Conservation (phyloP, 2,797 vertebrate species). For the Leucoraja ocellata region DNA sequence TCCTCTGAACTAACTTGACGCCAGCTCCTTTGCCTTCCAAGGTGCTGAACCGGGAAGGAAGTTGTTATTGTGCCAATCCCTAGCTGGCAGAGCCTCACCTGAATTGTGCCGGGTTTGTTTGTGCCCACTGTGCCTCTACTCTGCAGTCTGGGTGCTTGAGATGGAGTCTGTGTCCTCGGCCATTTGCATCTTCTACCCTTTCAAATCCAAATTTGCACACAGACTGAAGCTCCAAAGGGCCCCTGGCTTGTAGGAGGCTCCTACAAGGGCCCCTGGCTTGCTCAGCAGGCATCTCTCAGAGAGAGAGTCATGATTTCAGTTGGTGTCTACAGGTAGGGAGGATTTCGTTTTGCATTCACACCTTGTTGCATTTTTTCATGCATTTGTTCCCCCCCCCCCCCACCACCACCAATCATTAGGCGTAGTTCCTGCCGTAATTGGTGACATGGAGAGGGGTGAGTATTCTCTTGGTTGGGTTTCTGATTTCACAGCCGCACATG, state of each 20-base stretch:
- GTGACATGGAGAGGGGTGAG: neutral
- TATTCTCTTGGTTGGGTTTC: neutral
- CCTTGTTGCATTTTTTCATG: neutral
- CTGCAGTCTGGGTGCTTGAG: neutral
- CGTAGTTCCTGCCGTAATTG: neutral
- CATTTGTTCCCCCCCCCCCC: neutral
- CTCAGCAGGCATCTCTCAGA: neutral
- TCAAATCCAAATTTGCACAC: neutral
- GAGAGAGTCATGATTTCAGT: neutral
- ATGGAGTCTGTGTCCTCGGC: neutral
- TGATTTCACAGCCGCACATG: neutral
- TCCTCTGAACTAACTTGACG: too few relatives aligned
- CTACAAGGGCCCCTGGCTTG: neutral
- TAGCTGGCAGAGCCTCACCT: neutral
- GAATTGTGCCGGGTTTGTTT: neutral
- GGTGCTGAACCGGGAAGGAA: too few relatives aligned
- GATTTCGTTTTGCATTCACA: neutral
- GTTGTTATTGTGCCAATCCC: neutral
- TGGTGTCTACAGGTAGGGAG: neutral
- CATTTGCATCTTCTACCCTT: neutral
- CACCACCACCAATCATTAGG: neutral
- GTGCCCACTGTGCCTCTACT: neutral
- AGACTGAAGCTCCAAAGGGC: neutral
- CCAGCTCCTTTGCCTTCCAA: too few relatives aligned
- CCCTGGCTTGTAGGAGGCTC: neutral